Base-by-base conservation (phyloP, 2,113 vertebrate genomes). In the Ancistrus triradiatus region DNA sequence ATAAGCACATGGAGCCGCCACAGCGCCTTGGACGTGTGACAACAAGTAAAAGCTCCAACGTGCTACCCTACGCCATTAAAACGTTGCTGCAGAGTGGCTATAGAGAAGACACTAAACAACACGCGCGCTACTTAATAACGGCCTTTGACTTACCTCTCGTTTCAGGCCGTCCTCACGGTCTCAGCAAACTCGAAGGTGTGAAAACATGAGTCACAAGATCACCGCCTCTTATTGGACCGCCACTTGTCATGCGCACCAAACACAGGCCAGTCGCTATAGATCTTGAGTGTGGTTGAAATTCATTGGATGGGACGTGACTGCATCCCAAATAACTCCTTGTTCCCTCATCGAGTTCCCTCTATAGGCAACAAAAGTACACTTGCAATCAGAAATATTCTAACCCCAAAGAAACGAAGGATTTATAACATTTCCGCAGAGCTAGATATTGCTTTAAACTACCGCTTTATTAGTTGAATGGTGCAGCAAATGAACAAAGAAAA, bases 91-190 rank as follows among this genome's bases (percentile, higher is more conserved):
- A 7, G 6, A 43, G 7, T 40, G 2, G 1, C 44, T 13, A 25
- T 51, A 28, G 13, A 15, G 4, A 1, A 43, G 1, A 17, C 1
- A 2, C 3, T 6, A 14, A 2, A 2, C 0, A 21, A 1, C 7
- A 0, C 5, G 24, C 3, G 11, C 2, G 5, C 27, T 17, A 22
- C 9, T 8, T 25, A 10, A 68, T 13, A 7, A 13, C 1, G 1
- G 42, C 33, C 31, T 64, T 59, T 49, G 24, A 64, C 65, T 73
- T 43, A 73, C 70, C 65, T 28, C 48, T 25, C 46, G 49, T n/a
- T 68, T 40, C 65, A 50, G 22, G 62, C 65, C 14, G 70, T 55
- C 70, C 65, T 59, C 65, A 64, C 70, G 65, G 47, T 68, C 37
- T 13, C 17, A 55, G 53, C 57, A 38, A 31, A 63, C 60, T 46